phyloP scores from a whole-genome alignment of 2,888 invertebrate genomes.

The Alcis repandata region DNA sequence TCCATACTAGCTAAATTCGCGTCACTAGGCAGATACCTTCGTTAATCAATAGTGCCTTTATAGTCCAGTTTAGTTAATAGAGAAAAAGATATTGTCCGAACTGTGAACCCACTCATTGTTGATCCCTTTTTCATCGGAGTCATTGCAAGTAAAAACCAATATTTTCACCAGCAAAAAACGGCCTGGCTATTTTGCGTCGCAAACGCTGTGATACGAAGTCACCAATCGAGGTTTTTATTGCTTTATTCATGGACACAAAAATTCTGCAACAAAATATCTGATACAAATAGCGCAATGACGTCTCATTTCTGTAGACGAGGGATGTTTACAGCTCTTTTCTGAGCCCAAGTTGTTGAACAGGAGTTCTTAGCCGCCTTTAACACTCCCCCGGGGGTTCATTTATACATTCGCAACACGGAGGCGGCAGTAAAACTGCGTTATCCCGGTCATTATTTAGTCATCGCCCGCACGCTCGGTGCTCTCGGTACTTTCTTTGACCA shows the following conservation, averaged over 20 bases:
- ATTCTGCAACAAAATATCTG: slow-evolving; percentile 66
- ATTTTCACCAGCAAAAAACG: slow-evolving; percentile 8
- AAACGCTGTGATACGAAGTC: slow-evolving; percentile 6
- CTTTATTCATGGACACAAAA: slow-evolving; percentile 51
- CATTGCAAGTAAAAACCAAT: slow-evolving; percentile 1
- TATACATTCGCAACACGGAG: slow-evolving; percentile 86
- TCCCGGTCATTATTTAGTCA: slow-evolving; percentile 86
- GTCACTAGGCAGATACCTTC: too few species aligned
- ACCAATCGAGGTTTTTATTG: slow-evolving; percentile 37
- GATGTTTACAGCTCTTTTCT: slow-evolving; percentile 82
- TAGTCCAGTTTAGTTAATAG: not conserved
- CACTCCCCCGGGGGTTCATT: slow-evolving; percentile 85
- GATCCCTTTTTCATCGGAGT: not conserved
- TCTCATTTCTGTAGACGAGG: slow-evolving; percentile 71
- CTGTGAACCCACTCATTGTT: not conserved
- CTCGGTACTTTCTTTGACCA: slow-evolving; percentile 31
- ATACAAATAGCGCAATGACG: slow-evolving; percentile 76
- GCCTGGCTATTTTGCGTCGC: slow-evolving; percentile 28
- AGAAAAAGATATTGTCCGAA: not conserved
- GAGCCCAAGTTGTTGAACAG: slow-evolving; percentile 82
- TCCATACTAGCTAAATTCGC: not conserved
- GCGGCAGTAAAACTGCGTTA: slow-evolving; percentile 85
- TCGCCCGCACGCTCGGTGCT: slow-evolving; percentile 61
- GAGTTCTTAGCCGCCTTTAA: slow-evolving; percentile 85
- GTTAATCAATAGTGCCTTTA: too few species aligned